Conservation (phyloP, 1,140 invertebrate genomes). For the Ips typographus region DNA sequence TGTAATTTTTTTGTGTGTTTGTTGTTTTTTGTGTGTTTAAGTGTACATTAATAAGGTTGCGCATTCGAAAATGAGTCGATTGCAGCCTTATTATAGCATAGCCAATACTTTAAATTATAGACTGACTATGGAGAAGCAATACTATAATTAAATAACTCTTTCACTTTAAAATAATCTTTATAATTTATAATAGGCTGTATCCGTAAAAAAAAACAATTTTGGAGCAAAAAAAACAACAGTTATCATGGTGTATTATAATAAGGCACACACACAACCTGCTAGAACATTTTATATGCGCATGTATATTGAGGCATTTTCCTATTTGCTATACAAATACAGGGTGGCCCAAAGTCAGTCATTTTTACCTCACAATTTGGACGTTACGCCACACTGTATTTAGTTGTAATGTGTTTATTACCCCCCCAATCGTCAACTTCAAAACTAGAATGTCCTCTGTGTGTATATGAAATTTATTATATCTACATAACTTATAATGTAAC, state of each 20-base stretch:
- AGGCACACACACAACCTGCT: not conserved
- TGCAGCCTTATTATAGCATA: not conserved
- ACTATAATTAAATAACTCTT: not conserved
- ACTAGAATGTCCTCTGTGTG: no score
- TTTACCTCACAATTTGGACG: no score
- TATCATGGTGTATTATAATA: not conserved
- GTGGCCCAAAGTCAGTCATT: no score
- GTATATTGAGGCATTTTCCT: not conserved
- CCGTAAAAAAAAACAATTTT: not conserved
- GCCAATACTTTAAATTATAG: constrained; percentile 11
- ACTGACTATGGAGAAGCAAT: constrained; percentile 14
- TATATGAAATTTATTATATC: no score
- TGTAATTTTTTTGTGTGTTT: no score
- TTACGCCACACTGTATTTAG: no score
- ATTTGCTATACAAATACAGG: no score
- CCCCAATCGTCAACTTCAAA: no score
- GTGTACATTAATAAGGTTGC: no score
- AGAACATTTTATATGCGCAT: not conserved
- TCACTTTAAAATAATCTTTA: constrained; percentile 1
- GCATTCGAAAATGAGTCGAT: not conserved
- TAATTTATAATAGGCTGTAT: not conserved
- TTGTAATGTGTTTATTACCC: no score
- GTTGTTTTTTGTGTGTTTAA: no score
- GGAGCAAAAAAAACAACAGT: not conserved
- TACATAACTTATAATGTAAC: no score